These are phyloP conservation scores for Cerastis leucographa DNA, from an alignment of 2,888 invertebrate species.

Conservation along the genomic window DNA sequence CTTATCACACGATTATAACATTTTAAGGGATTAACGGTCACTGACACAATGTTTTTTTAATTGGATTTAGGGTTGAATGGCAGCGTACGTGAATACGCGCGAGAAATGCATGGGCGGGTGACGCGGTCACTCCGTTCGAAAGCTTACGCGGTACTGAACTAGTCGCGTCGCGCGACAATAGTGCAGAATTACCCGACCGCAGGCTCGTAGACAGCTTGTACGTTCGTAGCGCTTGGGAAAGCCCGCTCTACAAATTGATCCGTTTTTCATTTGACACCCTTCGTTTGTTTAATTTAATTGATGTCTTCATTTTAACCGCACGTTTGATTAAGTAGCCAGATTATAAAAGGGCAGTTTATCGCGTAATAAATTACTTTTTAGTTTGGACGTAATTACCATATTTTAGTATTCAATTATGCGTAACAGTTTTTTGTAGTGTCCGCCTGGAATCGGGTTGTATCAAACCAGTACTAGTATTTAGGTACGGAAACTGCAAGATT, in stretches of 20 bases:
- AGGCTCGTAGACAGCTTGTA: slow-evolving; percentile 70
- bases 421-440: slow-evolving; percentile 32
- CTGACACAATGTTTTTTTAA: slow-evolving; percentile 80
- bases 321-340: slow-evolving; percentile 53
- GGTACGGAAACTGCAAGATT: neutral
- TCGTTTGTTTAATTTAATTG: slow-evolving; percentile 50
- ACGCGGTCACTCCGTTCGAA: slow-evolving; percentile 67
- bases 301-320: slow-evolving; percentile 50
- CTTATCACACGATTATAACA: slow-evolving; percentile 76
- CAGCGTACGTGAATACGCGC: slow-evolving; percentile 83
- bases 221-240: slow-evolving; percentile 78
- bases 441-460: neutral
- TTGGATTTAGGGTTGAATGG: slow-evolving; percentile 83
- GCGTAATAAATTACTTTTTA: slow-evolving; percentile 38
- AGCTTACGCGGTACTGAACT: slow-evolving; percentile 81
- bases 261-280: slow-evolving; percentile 69
- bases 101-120: slow-evolving; percentile 56
- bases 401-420: slow-evolving; percentile 54
- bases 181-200: slow-evolving; percentile 57
- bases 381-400: slow-evolving; percentile 37
- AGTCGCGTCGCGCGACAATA: slow-evolving; percentile 19
- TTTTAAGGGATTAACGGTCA: slow-evolving; percentile 76
- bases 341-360: slow-evolving; percentile 46
- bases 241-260: slow-evolving; percentile 78
- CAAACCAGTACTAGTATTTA: slow-evolving; percentile 1